phyloP scores from a whole-genome alignment of 2,888 invertebrate species.

The Prenolepis imparis region DNA sequence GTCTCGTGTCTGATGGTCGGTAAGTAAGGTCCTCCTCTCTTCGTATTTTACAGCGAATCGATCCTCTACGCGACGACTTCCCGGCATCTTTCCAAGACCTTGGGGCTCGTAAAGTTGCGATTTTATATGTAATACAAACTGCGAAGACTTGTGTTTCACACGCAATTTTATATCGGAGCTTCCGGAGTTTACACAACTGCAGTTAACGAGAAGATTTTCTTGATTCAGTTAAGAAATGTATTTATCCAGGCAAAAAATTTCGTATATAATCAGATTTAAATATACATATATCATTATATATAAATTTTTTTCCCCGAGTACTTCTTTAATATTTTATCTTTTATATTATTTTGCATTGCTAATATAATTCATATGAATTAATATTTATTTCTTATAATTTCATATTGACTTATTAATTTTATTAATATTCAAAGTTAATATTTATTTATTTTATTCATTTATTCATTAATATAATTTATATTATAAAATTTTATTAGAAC shows the following conservation, averaged over 20 bases:
- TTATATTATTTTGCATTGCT: background rate
- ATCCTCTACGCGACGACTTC: background rate
- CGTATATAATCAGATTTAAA: background rate
- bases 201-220: background rate
- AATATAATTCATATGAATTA: no score
- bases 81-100: slow-evolving; percentile 29
- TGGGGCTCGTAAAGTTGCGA: slow-evolving; percentile 3
- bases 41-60: slow-evolving; percentile 10
- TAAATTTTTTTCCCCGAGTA: background rate
- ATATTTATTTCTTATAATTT: no score
- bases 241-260: no score
- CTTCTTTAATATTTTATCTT: background rate
- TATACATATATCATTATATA: background rate
- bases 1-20: slow-evolving; percentile 37
- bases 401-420: no score
- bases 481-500: no score
- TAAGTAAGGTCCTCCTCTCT: slow-evolving; percentile 50
- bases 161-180: background rate
- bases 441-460: no score
- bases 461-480: no score
- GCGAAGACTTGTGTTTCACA: background rate
- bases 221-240: no score
- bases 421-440: no score
- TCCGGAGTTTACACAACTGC: background rate
- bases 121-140: background rate